phyloP scores from a whole-genome alignment of 1,140 invertebrate genomes.

The Brachionus asplanchnoidis region DNA sequence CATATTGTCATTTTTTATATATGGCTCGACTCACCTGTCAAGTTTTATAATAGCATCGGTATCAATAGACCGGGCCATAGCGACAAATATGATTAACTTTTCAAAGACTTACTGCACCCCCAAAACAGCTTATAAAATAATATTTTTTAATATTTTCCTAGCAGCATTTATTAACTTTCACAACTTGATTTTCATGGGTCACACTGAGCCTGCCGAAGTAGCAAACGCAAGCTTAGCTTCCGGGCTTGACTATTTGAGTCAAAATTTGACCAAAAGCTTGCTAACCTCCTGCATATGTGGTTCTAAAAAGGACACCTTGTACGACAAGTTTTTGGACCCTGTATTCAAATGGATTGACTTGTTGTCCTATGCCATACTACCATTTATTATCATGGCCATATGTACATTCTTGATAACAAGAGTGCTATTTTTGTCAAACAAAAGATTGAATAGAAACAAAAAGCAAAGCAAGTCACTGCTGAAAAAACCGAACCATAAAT shows the following conservation, averaged over 20 bases:
- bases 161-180: constrained; percentile 18
- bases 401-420: constrained; percentile 25
- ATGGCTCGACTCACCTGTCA: constrained; percentile 32
- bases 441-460: constrained; percentile 5
- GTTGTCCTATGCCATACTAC: constrained; percentile 24
- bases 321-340: constrained; percentile 29
- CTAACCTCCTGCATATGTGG: background rate
- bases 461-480: background rate
- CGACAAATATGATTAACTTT: constrained; percentile 25
- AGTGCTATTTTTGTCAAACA: background rate
- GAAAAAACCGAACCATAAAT: background rate
- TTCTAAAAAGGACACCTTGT: background rate
- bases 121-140: background rate
- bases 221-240: background rate
- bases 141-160: background rate
- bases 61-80: constrained; percentile 35
- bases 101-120: constrained; percentile 23
- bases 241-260: background rate
- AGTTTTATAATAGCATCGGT: constrained; percentile 18
- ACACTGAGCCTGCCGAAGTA: background rate
- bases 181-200: constrained; percentile 30
- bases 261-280: background rate
- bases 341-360: constrained; percentile 28
- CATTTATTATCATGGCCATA: constrained; percentile 26
- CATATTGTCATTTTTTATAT: constrained; percentile 26